phyloP scores from a whole-genome alignment of 1,140 invertebrate species.

The Drosophila paulistorum region DNA sequence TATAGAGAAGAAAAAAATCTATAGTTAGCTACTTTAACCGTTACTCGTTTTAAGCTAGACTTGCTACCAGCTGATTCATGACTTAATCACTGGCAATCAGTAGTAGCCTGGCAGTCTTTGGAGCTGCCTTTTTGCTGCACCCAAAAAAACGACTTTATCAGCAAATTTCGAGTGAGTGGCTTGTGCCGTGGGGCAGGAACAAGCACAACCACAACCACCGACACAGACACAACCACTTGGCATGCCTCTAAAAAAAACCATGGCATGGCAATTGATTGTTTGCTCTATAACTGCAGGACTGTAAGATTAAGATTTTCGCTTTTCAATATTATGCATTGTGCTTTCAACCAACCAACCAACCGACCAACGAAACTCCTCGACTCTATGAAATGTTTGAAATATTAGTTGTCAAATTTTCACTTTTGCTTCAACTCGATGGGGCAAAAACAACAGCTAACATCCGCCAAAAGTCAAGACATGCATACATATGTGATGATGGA shows the following conservation, averaged over 20 bases:
- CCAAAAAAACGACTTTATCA: conserved; percentile 74
- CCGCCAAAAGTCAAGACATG: conserved; percentile 43
- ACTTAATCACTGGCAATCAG: conserved; percentile 76
- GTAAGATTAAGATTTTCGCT: conserved; percentile 49
- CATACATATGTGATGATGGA: background rate
- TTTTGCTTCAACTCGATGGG: conserved; percentile 19
- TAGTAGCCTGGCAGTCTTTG: conserved; percentile 57
- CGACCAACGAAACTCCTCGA: background rate
- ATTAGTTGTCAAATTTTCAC: conserved; percentile 50
- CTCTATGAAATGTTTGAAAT: conserved; percentile 13
- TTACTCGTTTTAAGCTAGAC: conserved; percentile 31
- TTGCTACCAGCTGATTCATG: conserved; percentile 69
- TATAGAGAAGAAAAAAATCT: conserved; percentile 44
- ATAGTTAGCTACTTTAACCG: conserved; percentile 61
- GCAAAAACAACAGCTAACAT: conserved; percentile 46
- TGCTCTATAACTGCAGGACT: conserved; percentile 74
- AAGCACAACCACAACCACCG: conserved; percentile 25
- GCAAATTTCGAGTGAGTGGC: conserved; percentile 65
- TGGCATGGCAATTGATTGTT: conserved; percentile 71
- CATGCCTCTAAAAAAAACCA: conserved; percentile 33
- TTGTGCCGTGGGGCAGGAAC: conserved; percentile 51
- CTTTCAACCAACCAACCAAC: too few species aligned
- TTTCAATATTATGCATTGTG: conserved; percentile 15
- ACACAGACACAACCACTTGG: conserved; percentile 36
- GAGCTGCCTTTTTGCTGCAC: conserved; percentile 42